Evolutionary conservation across 2,888 invertebrate genomes (phyloP).

Genomic region (Orthonychiurus folsomi): DNA sequence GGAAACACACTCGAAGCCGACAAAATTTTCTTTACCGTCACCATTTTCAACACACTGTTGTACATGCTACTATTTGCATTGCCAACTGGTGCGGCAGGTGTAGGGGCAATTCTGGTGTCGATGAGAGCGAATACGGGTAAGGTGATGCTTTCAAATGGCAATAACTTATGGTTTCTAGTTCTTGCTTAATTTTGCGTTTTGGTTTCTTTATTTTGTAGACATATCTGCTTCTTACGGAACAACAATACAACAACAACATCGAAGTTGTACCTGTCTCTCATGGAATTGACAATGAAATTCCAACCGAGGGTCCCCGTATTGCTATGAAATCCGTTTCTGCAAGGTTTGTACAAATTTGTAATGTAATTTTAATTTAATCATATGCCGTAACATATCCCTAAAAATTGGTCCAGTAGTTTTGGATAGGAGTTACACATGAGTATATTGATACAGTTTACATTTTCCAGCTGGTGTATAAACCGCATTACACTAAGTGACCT

Average conservation of each 20-base stretch:
- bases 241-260: neutral
- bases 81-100: conserved; percentile 71
- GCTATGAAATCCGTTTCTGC: neutral
- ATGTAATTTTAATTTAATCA: too few relatives aligned
- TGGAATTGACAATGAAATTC: neutral
- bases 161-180: neutral
- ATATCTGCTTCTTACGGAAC: conserved; percentile 4
- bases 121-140: conserved; percentile 45
- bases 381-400: too few relatives aligned
- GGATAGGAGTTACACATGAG: too few relatives aligned
- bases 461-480: neutral
- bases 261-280: neutral
- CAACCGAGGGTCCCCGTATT: neutral
- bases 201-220: too few relatives aligned
- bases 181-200: too few relatives aligned
- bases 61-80: conserved; percentile 80
- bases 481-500: neutral
- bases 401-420: too few relatives aligned
- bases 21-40: conserved; percentile 71
- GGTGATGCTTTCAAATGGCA: neutral
- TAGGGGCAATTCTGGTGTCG: conserved; percentile 69
- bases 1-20: conserved; percentile 57
- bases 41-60: conserved; percentile 76
- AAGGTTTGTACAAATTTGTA: neutral
- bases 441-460: neutral